Evolutionary conservation across 2,113 vertebrate species (phyloP), one percentile per base, ranked within the genome.

Genomic region (Heterocephalus glaber): DNA sequence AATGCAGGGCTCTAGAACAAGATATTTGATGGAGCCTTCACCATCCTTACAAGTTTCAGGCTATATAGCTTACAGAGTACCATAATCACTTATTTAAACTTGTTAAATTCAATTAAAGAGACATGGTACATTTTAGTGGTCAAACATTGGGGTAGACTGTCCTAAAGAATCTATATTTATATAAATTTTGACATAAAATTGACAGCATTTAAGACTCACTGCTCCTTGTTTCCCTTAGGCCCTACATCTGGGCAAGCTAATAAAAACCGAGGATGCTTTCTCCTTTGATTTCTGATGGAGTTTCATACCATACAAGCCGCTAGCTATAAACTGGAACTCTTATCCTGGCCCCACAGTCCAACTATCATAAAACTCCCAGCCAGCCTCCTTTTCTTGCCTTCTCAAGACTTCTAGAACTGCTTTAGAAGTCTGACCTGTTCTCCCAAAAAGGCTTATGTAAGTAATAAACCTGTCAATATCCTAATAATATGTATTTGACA

Each of bases 91-190:
- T 83, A 76, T 19, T 80, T 96, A 84, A 91, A 74, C 17, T 56
- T 68, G 66, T 65, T 91, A 92, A 66, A 86, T 58, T 86, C 41
- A 90, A 90, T 82, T 76, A 94, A 76, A 93, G 49, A 83, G 47
- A 58, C 41, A 65, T 68, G 52, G 17, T 74, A 41, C 38, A 47
- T 89, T 92, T 96, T 94, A 79, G 30, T 70, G 60, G 74, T 76
- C 41, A 72, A 90, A 56, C 33, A 90, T 44, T 13, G 33, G 66
- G 30, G 49, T 63, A 89, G 77, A 86, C 38, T 92, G 24, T 83
- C 82, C 81, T 92, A 92, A 86, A 72, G 49, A 92, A 33, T 35
- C 52, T 63, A 11, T 63, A 12, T 70, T 24, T 61, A 68, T 68
- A 49, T 74, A 60, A 12, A 76, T 80, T 35, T 68, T 91, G 26